Evolutionary conservation across 2,113 vertebrate species (phyloP), one percentile per base, ranked within the genome.

Genomic region (Mastomys natalensis): DNA sequence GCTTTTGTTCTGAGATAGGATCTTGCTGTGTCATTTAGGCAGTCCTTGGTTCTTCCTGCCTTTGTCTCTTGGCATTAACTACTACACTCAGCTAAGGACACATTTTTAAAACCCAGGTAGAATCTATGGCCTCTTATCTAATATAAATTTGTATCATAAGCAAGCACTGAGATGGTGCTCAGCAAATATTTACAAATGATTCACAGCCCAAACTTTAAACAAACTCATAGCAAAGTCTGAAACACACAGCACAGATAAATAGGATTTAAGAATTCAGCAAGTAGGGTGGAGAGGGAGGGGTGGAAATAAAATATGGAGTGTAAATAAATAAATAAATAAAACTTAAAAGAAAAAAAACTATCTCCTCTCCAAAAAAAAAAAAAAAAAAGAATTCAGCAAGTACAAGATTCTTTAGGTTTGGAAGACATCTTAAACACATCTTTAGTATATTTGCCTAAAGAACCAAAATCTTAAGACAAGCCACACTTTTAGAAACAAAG

Each of bases 161-260:
- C 26, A 96, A 85, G 60, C 62, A 95, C 10, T 85, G 45, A 93
- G 29, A 95, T 96, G 53, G 66, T 82, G 82, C 55, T 96, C 82
- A 91, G 82, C 82, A 97, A 96, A 97, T 97, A 97, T 97, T 96
- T 97, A 92, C 86, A 86, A 96, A 89, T 88, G 51, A 93, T 91
- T 92, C 37, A 95, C 64, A 95, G 76, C 72, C 88, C 72, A 91
- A 98, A 94, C 90, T 95, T 97, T 82, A 93, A 97, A 97, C 90
- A 94, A 96, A 93, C 82, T 81, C 70, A 90, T 45, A 93, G 37
- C 74, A 90, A 97, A 96, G 85, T 97, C 84, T 95, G 51, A 97
- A 95, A 95, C 81, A 92, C 5, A 94, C 2, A 81, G 73, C 77
- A 89, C 22, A 91, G 22, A 1, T 76, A 94, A 92, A 78, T 1